phyloP scores from a whole-genome alignment of 2,797 vertebrate genomes.

The Trachops cirrhosus region DNA sequence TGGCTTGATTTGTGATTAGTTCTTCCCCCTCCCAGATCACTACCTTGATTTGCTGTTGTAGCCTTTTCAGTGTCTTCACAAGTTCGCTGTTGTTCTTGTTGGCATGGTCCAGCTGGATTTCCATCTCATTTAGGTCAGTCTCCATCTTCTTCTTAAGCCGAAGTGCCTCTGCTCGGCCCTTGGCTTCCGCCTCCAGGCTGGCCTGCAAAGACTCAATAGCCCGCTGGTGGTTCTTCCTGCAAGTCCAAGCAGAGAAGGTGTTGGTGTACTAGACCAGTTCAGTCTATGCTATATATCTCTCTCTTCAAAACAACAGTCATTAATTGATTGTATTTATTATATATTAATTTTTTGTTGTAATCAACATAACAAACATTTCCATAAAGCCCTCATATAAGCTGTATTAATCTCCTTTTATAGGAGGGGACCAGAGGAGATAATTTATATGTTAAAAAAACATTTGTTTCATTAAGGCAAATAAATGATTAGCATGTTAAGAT shows the following conservation, averaged over 20 bases:
- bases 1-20: background rate
- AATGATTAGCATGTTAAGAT: background rate
- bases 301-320: background rate
- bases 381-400: background rate
- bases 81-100: slow-evolving; percentile 85
- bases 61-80: slow-evolving; percentile 83
- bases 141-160: slow-evolving; percentile 87
- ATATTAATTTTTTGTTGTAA: background rate
- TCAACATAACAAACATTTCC: background rate
- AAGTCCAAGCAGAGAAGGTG: slow-evolving; percentile 45
- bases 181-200: slow-evolving; percentile 85
- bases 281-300: background rate
- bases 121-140: slow-evolving; percentile 86
- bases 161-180: slow-evolving; percentile 83
- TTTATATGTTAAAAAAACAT: background rate
- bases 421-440: background rate
- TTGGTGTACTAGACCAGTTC: background rate
- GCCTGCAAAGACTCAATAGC: slow-evolving; percentile 86
- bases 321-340: background rate
- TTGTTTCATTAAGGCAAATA: background rate
- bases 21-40: background rate
- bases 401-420: background rate
- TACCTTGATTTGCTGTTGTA: slow-evolving; percentile 86
- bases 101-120: slow-evolving; percentile 85
- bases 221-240: slow-evolving; percentile 86